Conservation (phyloP, 92 coral and sea anemone genomes). For the Micromussa lordhowensis region DNA sequence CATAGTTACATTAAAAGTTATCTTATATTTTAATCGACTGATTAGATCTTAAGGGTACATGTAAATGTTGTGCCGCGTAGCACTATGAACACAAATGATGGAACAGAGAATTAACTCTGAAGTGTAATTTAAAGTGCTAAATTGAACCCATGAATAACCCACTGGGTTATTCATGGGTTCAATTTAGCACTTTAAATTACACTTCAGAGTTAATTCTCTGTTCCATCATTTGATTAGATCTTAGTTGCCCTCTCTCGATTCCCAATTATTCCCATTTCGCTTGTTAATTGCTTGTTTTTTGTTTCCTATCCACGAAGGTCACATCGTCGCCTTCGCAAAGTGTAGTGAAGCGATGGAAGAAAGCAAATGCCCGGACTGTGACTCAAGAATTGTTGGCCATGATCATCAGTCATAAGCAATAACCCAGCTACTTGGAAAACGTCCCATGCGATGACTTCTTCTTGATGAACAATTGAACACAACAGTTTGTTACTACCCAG, state of each 20-base stretch:
- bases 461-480: constrained; percentile 41
- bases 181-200: too few species aligned
- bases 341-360: constrained; percentile 89
- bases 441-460: constrained; percentile 74
- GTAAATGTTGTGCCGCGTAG: too few species aligned
- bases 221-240: constrained; percentile 29
- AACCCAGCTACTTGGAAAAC: constrained; percentile 83
- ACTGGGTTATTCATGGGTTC: too few species aligned
- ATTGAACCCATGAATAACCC: too few species aligned
- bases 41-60: constrained; percentile 36
- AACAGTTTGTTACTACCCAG: constrained; percentile 46
- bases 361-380: constrained; percentile 82
- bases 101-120: too few species aligned
- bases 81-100: too few species aligned
- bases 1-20: too few species aligned
- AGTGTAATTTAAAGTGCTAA: too few species aligned
- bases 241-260: background rate
- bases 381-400: constrained; percentile 69
- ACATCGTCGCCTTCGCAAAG: constrained; percentile 82
- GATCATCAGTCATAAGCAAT: constrained; percentile 46
- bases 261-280: background rate
- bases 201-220: too few species aligned
- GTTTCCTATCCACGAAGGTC: constrained; percentile 54
- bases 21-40: too few species aligned
- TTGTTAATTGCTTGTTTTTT: background rate